Percentiles rank a stretch among this genome's conserved stretches.
phyloP scores from a whole-genome alignment of 2,888 invertebrate genomes.

The Dendrolimus pini region DNA sequence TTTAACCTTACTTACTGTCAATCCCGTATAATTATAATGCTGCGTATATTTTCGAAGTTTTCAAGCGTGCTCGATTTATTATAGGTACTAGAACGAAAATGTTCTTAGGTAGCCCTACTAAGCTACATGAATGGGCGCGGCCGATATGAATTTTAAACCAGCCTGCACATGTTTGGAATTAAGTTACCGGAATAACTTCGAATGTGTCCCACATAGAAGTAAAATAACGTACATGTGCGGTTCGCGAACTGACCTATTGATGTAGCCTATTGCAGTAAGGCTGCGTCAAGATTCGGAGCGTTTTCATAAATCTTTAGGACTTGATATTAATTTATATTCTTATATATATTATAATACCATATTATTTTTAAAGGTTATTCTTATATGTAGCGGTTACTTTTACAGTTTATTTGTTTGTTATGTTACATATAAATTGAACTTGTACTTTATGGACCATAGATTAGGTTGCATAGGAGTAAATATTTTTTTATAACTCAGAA shows the following conservation, averaged over 20 bases:
- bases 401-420: too few relatives aligned
- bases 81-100: not conserved
- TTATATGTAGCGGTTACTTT: too few relatives aligned
- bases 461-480: too few relatives aligned
- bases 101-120: not conserved
- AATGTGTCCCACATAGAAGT: slow-evolving; percentile 47
- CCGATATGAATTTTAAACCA: slow-evolving; percentile 59
- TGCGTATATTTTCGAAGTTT: too few relatives aligned
- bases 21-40: too few relatives aligned
- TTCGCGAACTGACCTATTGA: not conserved
- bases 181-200: slow-evolving; percentile 29
- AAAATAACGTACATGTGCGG: slow-evolving; percentile 21
- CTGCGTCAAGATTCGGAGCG: not conserved
- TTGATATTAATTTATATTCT: not conserved
- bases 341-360: too few relatives aligned
- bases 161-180: slow-evolving; percentile 26
- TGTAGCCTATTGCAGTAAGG: not conserved
- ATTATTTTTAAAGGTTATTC: too few relatives aligned
- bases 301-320: not conserved
- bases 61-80: too few relatives aligned
- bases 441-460: too few relatives aligned
- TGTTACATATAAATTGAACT: too few relatives aligned
- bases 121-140: slow-evolving; percentile 46
- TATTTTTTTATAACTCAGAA: too few relatives aligned
- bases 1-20: too few relatives aligned